phyloP scores from a whole-genome alignment of 2,113 vertebrate genomes.

The Malurus elegans region DNA sequence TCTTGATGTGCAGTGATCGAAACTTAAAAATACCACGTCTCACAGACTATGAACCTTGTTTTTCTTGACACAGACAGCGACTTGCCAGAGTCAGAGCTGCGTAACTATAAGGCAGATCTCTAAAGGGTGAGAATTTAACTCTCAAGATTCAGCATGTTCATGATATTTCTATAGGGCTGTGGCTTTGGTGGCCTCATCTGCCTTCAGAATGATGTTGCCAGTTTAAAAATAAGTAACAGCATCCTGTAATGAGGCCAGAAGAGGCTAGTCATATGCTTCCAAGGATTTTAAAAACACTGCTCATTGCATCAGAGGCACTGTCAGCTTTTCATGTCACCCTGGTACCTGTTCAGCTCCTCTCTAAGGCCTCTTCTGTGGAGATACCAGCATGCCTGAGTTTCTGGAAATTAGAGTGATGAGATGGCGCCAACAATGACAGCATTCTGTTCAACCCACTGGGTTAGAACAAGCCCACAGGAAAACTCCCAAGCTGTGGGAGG shows the following conservation, averaged over 20 bases:
- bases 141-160: not conserved
- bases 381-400: not conserved
- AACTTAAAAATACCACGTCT: not conserved
- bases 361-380: not conserved
- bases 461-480: not conserved
- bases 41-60: not conserved
- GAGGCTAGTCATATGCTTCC: not conserved
- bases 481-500: not conserved
- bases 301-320: not conserved
- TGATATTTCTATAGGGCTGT: not conserved
- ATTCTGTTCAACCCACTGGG: fast-evolving
- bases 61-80: not conserved
- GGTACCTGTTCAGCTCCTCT: not conserved
- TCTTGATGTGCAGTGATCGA: not conserved
- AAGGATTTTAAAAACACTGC: not conserved
- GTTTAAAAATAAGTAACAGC: not conserved
- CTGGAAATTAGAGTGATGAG: not conserved
- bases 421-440: fast-evolving
- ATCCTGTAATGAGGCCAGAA: not conserved
- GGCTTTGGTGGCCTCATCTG: not conserved
- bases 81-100: not conserved
- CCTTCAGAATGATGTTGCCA: not conserved
- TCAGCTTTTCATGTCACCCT: not conserved
- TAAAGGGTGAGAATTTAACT: not conserved
- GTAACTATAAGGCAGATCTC: not conserved